Percentiles rank a stretch among this genome's conserved stretches.
Conservation (phyloP, 2,113 vertebrate species). For the Ophthalmolycus amberensis region DNA sequence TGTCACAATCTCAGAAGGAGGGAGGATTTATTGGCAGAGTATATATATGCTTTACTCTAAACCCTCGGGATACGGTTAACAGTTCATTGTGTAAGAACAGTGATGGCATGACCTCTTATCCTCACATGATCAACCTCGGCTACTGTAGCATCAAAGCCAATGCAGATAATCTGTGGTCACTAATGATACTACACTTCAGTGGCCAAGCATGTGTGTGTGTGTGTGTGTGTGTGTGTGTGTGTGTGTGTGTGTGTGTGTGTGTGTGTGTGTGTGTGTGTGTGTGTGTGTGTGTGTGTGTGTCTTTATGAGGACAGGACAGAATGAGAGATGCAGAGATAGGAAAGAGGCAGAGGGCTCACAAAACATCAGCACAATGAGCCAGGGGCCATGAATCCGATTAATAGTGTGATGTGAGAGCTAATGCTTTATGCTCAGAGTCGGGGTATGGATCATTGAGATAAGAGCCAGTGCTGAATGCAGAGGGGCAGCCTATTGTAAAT, state of each 20-base stretch:
- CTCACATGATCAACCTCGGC: constrained; percentile 19
- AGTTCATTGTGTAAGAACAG: constrained; percentile 20
- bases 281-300: background rate
- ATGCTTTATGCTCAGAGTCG: constrained; percentile 56
- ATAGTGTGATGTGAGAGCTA: constrained; percentile 67
- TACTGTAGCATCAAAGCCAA: background rate
- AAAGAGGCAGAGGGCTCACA: constrained; percentile 20
- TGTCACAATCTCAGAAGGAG: constrained; percentile 22
- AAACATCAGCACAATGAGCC: constrained; percentile 44
- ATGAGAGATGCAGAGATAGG: constrained; percentile 23
- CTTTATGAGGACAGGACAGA: constrained; percentile 4
- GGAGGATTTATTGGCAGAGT: constrained; percentile 19
- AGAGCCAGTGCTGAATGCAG: constrained; percentile 59
- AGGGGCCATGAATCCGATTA: constrained; percentile 74
- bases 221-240: background rate
- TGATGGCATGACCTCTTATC: constrained; percentile 34
- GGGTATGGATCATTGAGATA: constrained; percentile 71
- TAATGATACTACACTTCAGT: constrained; percentile 33
- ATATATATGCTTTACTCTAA: constrained; percentile 1
- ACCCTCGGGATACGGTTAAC: constrained; percentile 15
- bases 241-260: background rate
- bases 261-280: background rate
- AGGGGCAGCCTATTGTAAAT: constrained; percentile 55
- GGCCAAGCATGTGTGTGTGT: background rate
- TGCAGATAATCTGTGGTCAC: constrained; percentile 45